phyloP scores from a whole-genome alignment of 2,888 invertebrate genomes.

The Drosophila colorata region DNA sequence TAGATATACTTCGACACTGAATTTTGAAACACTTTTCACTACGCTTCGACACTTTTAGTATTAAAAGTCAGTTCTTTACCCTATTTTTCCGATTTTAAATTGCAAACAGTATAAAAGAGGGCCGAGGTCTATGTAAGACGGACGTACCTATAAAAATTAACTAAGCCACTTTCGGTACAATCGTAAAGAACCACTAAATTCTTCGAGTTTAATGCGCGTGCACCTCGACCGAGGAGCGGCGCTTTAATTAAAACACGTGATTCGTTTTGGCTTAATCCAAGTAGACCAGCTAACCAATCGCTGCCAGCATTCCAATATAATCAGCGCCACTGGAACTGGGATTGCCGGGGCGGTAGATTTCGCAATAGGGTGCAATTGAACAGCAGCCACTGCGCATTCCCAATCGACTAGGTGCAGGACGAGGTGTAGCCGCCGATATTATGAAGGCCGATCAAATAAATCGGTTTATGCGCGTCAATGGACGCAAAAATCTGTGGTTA shows the following conservation, averaged over 20 bases:
- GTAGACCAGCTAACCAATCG: not conserved
- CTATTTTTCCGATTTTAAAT: constrained; percentile 48
- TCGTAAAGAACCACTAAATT: constrained; percentile 18
- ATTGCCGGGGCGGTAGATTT: not conserved
- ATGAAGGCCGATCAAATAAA: constrained; percentile 65
- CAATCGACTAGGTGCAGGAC: constrained; percentile 8
- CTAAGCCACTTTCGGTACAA: constrained; percentile 16
- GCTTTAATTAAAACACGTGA: not conserved
- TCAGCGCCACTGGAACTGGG: not conserved
- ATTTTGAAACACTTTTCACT: constrained; percentile 21
- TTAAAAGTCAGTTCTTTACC: constrained; percentile 33
- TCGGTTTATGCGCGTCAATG: constrained; percentile 50
- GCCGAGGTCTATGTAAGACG: constrained; percentile 6
- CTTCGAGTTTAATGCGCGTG: constrained; percentile 3
- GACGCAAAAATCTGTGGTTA: constrained; percentile 59
- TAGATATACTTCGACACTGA: not conserved
- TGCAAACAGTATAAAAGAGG: constrained; percentile 38
- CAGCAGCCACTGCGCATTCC: not conserved
- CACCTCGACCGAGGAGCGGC: constrained; percentile 15
- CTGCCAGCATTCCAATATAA: not conserved
- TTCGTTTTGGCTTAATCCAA: constrained; percentile 2
- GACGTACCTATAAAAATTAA: constrained; percentile 9
- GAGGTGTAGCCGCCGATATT: constrained; percentile 31
- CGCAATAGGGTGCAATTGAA: not conserved
- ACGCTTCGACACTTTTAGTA: constrained; percentile 50